A percentile compares a stretch with the other conserved stretches of the same genome.
phyloP scores from a whole-genome alignment of 2,888 invertebrate genomes.

The Euspilapteryx auroguttella region DNA sequence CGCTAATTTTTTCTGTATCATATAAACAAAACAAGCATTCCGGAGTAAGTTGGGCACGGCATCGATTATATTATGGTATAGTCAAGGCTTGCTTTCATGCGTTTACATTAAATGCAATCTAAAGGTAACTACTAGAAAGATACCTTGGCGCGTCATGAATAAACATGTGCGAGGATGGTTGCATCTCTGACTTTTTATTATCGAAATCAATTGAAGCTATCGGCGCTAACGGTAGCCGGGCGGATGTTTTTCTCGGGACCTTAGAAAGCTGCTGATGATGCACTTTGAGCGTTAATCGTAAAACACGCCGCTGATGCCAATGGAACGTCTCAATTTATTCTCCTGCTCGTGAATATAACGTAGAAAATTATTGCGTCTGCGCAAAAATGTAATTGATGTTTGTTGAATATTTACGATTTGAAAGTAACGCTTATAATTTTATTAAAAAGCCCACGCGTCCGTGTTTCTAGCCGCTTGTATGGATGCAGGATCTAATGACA shows the following conservation, averaged over 20 bases:
- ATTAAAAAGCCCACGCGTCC: conserved; percentile 15
- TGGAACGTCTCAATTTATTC: conserved; percentile 38
- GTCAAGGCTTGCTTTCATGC: neutral
- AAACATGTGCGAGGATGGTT: conserved; percentile 7
- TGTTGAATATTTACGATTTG: conserved; percentile 20
- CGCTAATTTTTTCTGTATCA: no score
- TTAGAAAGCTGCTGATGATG: conserved; percentile 31
- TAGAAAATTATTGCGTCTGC: conserved; percentile 23
- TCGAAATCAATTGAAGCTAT: conserved; percentile 12
- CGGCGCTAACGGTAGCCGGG: conserved; percentile 21
- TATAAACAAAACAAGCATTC: no score
- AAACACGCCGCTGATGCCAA: conserved; percentile 16
- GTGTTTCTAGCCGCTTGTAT: conserved; percentile 4
- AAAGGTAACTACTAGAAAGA: conserved; percentile 2
- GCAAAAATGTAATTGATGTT: conserved; percentile 25
- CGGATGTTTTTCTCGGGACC: conserved; percentile 42
- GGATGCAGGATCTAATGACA: no score
- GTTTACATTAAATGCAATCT: conserved; percentile 1
- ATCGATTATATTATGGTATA: no score
- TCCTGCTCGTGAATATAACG: conserved; percentile 25
- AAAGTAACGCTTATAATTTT: conserved; percentile 21
- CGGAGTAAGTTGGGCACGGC: no score
- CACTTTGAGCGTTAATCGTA: conserved; percentile 20
- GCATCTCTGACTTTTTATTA: conserved; percentile 10
- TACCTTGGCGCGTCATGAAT: conserved; percentile 7